Evolutionary conservation across 2,797 vertebrate species (phyloP).

Genomic region (Miopithecus talapoin): DNA sequence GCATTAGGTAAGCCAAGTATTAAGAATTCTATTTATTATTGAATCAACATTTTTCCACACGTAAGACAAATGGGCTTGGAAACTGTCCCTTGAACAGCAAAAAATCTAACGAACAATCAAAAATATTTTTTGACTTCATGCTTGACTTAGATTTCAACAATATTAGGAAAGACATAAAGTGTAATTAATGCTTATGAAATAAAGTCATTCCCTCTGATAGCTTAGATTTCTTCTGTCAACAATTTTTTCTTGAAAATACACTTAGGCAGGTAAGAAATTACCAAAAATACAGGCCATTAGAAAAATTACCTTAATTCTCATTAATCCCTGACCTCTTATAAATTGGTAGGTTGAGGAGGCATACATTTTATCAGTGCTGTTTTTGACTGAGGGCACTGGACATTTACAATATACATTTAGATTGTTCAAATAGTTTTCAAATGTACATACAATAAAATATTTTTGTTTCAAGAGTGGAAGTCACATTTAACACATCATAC

Average conservation of each 20-base stretch:
- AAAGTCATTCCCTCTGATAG: conserved; percentile 74
- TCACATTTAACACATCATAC: conserved; percentile 80
- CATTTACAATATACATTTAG: conserved; percentile 80
- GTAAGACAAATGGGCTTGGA: conserved; percentile 64
- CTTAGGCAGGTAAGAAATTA: conserved; percentile 84
- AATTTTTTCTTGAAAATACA: conserved; percentile 83
- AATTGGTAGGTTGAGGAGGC: conserved; percentile 79
- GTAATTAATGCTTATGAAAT: conserved; percentile 75
- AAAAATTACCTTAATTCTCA: conserved; percentile 85
- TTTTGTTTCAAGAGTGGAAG: conserved; percentile 80
- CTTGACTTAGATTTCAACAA: conserved; percentile 73
- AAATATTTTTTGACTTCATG: conserved; percentile 69
- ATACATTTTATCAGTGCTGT: conserved; percentile 75
- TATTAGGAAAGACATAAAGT: conserved; percentile 78
- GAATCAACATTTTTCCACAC: conserved; percentile 43
- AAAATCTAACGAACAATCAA: conserved; percentile 62
- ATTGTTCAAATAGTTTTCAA: conserved; percentile 84
- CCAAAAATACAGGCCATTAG: conserved; percentile 87
- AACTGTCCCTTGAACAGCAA: conserved; percentile 68
- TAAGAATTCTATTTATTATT: conserved; percentile 59
- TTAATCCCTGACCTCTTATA: conserved; percentile 83
- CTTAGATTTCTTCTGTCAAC: conserved; percentile 81
- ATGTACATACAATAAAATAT: conserved; percentile 83
- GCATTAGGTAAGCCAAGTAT: conserved; percentile 51
- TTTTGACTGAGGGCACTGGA: conserved; percentile 75